These are phyloP conservation scores for Ptilonorhynchus violaceus DNA, from an alignment of 2,113 vertebrate species.

Conservation along the genomic window DNA sequence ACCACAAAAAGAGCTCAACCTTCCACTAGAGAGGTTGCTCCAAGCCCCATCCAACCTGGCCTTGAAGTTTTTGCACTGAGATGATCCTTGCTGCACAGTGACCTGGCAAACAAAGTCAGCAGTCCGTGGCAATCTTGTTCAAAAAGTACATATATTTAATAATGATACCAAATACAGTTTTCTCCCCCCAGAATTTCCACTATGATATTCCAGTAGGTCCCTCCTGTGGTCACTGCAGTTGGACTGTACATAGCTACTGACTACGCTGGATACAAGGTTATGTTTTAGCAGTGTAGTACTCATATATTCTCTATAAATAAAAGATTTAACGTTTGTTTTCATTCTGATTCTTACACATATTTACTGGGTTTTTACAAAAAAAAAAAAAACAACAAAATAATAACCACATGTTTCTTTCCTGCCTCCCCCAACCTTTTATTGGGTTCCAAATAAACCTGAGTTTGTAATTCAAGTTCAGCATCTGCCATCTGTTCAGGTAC, in stretches of 20 bases:
- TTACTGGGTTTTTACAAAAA: slow-evolving; percentile 46
- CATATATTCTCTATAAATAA: slow-evolving; percentile 62
- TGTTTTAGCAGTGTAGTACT: slow-evolving; percentile 30
- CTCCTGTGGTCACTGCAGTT: background rate
- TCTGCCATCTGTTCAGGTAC: background rate
- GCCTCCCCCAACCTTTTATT: slow-evolving; percentile 2
- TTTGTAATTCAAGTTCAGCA: slow-evolving; percentile 46
- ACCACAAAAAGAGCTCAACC: background rate
- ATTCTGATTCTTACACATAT: slow-evolving; percentile 43
- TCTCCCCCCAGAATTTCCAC: background rate
- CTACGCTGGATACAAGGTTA: background rate
- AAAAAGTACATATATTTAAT: slow-evolving; percentile 68
- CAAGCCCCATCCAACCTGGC: background rate
- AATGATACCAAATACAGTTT: slow-evolving; percentile 53
- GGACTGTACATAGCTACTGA: slow-evolving; percentile 24
- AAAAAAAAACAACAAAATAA: background rate
- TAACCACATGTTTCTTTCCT: background rate
- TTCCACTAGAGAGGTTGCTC: background rate
- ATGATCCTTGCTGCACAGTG: background rate
- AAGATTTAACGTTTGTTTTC: slow-evolving; percentile 46
- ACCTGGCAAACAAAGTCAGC: slow-evolving; percentile 54
- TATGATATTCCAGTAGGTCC: background rate
- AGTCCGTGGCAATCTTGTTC: slow-evolving; percentile 56
- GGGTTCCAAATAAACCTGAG: slow-evolving; percentile 61
- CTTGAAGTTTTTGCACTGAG: background rate